Evolutionary conservation across 35 echinoderm and acorn worm genomes (phyloP), one percentile per base, ranked within the genome.

Genomic region (Lytechinus variegatus): DNA sequence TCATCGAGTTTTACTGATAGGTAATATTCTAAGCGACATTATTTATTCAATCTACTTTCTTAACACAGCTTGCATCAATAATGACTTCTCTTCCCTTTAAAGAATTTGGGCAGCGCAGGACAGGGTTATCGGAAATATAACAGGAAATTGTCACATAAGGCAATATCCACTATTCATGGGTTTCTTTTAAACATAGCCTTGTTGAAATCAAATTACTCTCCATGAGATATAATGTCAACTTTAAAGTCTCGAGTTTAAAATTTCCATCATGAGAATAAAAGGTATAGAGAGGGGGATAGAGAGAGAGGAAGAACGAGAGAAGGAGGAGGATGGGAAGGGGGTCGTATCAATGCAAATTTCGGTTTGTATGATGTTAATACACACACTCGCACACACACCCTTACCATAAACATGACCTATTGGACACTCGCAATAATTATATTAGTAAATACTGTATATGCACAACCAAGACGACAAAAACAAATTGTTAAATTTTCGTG

Each of bases 141-240:
- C 66, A 24, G 66, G 66, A 79, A 24, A 79, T 79, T 79, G 66
- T n/a, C 66, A 79, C 66, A 79, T 79, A 79, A 79, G 66, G 66
- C 16, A 79, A 79, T 79, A 79, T 79, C 66, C 66, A 79, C 66
- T 16, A 24, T 24, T n/a, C 66, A 79, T 7, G 66, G 66, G 6
- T 79, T 24, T 14, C 21, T 79, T 60, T 79, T 79, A 79, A 79
- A 79, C 66, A 79, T 16, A 79, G 19, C 66, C 66, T 79, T 79
- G 19, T 79, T 79, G 19, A 79, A 79, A 79, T 79, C n/a, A 24
- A n/a, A 79, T 79, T 79, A 79, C 66, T n/a, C 16, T 79, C 66
- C 8, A 79, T 79, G 66, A 79, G 66, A 58, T 16, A 58, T 16
- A 79, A 79, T n/a, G 66, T 79, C 66, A 79, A 79, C 16, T 79